Base-by-base conservation (phyloP, 2,888 invertebrate genomes). In the Epistrophella euchroma region DNA sequence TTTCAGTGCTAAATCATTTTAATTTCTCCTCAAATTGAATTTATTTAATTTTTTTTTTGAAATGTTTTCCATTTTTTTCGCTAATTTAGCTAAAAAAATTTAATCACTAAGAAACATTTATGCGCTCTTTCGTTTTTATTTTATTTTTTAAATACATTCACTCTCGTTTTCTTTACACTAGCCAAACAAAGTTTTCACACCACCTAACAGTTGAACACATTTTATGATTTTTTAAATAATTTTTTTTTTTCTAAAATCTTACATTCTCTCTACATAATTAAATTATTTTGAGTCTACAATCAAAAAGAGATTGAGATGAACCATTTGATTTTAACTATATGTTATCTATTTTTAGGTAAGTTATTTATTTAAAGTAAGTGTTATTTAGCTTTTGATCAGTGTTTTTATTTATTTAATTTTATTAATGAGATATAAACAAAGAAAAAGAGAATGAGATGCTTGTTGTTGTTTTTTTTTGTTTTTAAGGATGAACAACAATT, bases 121-220 rank as follows among this genome's bases (percentile, higher is more conserved):
- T 58, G 70, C 72, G 22, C 52, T 70, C 35, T 70, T 71, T 76
- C 50, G 22, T 77, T 70, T 83, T 73, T 72, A 19, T 77, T 55
- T 60, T 28, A 1, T 58, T 70, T 56, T 75, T 84, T 37, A 60
- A 60, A 66, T 73, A 85, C 83, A 82, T 75, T 87, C 87, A 87
- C 58, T 80, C 76, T 70, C 45, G 56, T 50, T 84, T 87, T 78
- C 43, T 52, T 74, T 66, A 76, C 28, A 56, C 62, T 83, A 87
- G 64, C 72, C 68, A 60, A 83, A 79, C 71, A 68, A 84, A 50
- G 19, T 58, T 80, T 83, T 66, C 84, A 79, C 84, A 79, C 62
- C 56, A 56, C 47, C 79, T 83, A 87, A 75, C 76, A 72, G 68
- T 81, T 86, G 86, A 86, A 86, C 86, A 86, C 86, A 86, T 82